Evolutionary conservation across 2,113 vertebrate genomes (phyloP).

Genomic region (Psammodynastes pulverulentus): DNA sequence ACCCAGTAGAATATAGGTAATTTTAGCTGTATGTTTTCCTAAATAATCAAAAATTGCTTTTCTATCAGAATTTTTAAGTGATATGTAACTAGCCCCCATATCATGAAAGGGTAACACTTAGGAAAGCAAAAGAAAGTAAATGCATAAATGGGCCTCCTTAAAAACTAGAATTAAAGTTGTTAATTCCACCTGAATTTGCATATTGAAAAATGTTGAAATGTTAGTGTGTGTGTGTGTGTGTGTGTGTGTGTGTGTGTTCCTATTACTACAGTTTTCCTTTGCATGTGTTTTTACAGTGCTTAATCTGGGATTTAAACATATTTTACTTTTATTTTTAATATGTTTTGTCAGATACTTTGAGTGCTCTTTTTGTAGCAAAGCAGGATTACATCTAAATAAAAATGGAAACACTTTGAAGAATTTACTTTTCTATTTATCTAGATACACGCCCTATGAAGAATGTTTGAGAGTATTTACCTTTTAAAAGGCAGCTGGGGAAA

Average conservation of each 20-base stretch:
- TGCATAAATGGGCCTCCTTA: neutral
- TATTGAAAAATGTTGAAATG: neutral
- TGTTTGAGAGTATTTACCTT: neutral
- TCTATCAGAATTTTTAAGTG: neutral
- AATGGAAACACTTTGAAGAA: neutral
- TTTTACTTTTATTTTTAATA: neutral
- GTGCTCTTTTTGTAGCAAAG: neutral
- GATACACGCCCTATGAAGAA: neutral
- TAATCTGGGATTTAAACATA: neutral
- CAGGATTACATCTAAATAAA: neutral
- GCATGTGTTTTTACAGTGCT: neutral
- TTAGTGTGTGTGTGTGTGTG: neutral
- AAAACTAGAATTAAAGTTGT: neutral
- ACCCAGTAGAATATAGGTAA: neutral
- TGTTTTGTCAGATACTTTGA: neutral
- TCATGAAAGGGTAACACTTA: too few relatives aligned
- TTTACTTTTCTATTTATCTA: neutral
- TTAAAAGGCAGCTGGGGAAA: neutral
- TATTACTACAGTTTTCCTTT: neutral
- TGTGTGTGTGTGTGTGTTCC: neutral
- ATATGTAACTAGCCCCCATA: neutral
- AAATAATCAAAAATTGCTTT: neutral
- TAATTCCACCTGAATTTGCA: neutral
- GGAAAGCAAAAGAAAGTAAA: neutral
- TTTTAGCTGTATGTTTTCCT: neutral